phyloP scores from a whole-genome alignment of 2,888 invertebrate species.

The Tinea pellionella region DNA sequence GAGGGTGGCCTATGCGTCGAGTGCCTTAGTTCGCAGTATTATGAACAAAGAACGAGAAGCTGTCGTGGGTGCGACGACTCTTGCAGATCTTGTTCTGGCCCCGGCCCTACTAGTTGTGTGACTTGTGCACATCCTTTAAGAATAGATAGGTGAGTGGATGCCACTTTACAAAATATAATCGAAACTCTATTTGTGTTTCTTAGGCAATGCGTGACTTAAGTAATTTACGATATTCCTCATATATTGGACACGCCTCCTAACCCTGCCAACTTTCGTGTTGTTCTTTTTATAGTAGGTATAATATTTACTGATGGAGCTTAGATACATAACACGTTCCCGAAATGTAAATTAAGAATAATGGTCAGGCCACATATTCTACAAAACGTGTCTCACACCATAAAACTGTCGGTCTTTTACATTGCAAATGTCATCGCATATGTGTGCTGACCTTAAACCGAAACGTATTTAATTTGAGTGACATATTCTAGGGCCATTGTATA shows the following conservation, averaged over 20 bases:
- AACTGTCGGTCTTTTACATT: too few species aligned
- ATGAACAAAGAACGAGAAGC: constrained; percentile 75
- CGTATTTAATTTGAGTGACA: too few species aligned
- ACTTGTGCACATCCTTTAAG: constrained; percentile 77
- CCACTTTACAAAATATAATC: constrained; percentile 21
- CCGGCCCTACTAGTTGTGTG: constrained; percentile 77
- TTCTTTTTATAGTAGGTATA: neutral
- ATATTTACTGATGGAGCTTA: neutral
- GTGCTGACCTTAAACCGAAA: neutral
- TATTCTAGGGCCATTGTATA: too few species aligned
- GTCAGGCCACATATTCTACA: neutral
- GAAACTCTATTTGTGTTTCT: too few species aligned
- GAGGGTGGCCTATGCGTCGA: constrained; percentile 79
- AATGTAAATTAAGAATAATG: neutral
- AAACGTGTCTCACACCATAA: too few species aligned
- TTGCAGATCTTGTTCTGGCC: constrained; percentile 77
- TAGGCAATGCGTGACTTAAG: neutral
- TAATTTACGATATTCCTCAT: neutral
- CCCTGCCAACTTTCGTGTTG: neutral
- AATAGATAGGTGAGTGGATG: constrained; percentile 66
- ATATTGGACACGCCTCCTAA: constrained; percentile 1
- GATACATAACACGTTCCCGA: neutral
- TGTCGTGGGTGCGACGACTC: constrained; percentile 78
- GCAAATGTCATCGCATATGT: too few species aligned
- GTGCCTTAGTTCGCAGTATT: constrained; percentile 80